Percentiles rank a stretch among this genome's conserved stretches.
phyloP scores from a whole-genome alignment of 2,888 invertebrate species.

The Cryptophagus acutangulus region DNA sequence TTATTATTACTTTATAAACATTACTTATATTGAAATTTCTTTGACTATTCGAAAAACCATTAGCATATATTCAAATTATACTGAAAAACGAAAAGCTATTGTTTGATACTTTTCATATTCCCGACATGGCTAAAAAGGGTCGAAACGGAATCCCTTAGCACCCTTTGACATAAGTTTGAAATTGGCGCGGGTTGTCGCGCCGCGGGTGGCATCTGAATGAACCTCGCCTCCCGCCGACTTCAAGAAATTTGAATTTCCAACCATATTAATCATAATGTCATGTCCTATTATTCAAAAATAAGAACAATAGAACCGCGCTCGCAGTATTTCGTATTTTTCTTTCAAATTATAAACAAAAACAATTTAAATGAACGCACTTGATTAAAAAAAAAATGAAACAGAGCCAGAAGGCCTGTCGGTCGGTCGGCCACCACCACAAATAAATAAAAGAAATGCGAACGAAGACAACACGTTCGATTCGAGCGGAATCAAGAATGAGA shows the following conservation, averaged over 20 bases:
- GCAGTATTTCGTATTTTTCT: too few species aligned
- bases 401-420: constrained; percentile 17
- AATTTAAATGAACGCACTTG: neutral
- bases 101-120: neutral
- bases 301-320: constrained; percentile 31
- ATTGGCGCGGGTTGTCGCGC: constrained; percentile 34
- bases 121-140: neutral
- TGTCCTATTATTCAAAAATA: constrained; percentile 46
- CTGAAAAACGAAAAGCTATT: constrained; percentile 17
- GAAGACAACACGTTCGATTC: neutral
- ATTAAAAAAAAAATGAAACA: constrained; percentile 11
- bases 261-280: constrained; percentile 48
- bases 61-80: constrained; percentile 6
- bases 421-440: constrained; percentile 11
- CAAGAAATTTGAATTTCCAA: constrained; percentile 46
- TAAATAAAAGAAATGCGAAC: constrained; percentile 16
- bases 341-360: too few species aligned
- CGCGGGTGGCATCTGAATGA: constrained; percentile 37
- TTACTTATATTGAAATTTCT: constrained; percentile 35
- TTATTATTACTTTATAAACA: constrained; percentile 18
- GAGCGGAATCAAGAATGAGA: constrained; percentile 18
- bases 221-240: constrained; percentile 43
- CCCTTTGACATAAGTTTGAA: constrained; percentile 27
- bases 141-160: constrained; percentile 1
- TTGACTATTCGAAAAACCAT: constrained; percentile 19